Evolutionary conservation across 2,797 vertebrate genomes (phyloP), one percentile per base, ranked within the genome.

Genomic region (Sparus aurata): DNA sequence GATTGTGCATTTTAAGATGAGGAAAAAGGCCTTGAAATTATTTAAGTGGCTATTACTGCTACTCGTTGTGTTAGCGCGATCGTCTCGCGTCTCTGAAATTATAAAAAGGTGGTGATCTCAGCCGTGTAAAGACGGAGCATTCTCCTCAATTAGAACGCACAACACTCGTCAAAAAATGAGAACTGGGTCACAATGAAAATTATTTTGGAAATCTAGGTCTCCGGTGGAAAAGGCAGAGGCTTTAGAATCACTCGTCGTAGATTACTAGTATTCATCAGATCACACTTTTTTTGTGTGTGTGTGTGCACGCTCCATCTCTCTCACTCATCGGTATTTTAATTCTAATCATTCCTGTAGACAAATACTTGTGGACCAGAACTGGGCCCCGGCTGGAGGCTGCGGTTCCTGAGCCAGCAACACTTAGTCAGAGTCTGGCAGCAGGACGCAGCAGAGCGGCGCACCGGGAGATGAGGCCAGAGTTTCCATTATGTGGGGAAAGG

Each of bases 371-470:
- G 80, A 84, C 66, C 76, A 0, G 55, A 79, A 83, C 72, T 76
- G 52, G 22, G 64, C 58, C 82, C 16, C 20, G 76, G 78, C 82
- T 81, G 53, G 73, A 85, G 82, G 84, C 79, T 72, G 82, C 23
- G 15, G 58, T 64, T 81, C 79, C 75, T 16, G 78, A 86, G 92
- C 92, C 91, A 94, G 89, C 84, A 90, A 90, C 93, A 91, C 91
- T 92, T 93, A 92, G 91, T 92, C 87, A 90, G 88, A 93, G 87
- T 91, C 91, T 93, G 93, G 92, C 91, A 91, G 84, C 69, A 27
- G 82, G 85, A 90, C 20, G 59, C 52, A 76, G 87, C 84, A 45
- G 91, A 84, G 87, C 72, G 67, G 77, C 65, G 71, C 89, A 83
- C 62, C 41, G 77, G 89, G 87, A 85, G 85, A 92, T 92, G 92